These are phyloP conservation scores for Mus minutoides DNA, from an alignment of 2,797 vertebrate species.

Conservation along the genomic window DNA sequence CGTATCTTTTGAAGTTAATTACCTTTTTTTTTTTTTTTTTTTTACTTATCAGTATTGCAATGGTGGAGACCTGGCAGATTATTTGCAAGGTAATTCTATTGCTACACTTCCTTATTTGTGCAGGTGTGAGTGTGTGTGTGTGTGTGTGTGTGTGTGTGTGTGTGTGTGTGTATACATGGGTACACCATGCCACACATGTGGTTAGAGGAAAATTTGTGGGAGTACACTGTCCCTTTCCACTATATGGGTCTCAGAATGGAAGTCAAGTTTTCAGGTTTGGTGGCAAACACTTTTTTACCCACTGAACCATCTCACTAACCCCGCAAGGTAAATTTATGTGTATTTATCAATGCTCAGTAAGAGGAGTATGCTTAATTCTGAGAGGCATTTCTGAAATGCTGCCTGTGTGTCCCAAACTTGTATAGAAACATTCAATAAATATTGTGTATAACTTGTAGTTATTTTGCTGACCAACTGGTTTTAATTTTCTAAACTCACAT, in stretches of 20 bases:
- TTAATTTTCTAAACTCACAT: constrained; percentile 3
- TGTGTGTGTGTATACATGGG: neutral
- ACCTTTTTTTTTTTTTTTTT: constrained; percentile 80
- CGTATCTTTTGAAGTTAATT: constrained; percentile 64
- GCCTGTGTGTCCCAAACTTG: neutral
- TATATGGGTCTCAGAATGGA: neutral
- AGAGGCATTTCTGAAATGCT: constrained; percentile 26
- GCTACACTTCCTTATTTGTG: neutral
- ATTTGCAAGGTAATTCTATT: constrained; percentile 95
- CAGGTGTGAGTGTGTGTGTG: neutral
- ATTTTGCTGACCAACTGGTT: neutral
- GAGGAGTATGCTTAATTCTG: constrained; percentile 17
- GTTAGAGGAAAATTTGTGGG: neutral
- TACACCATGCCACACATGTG: neutral
- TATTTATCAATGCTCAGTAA: constrained; percentile 47
- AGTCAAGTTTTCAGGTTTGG: neutral
- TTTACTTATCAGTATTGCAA: constrained; percentile 94
- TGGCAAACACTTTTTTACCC: neutral
- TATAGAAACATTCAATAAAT: constrained; percentile 14
- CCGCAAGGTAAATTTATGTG: constrained; percentile 92
- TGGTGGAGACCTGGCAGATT: constrained; percentile 98
- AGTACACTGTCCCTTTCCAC: too few relatives aligned
- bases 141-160: neutral
- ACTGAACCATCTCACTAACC: neutral
- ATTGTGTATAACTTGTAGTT: constrained; percentile 8